Evolutionary conservation across 2,113 vertebrate genomes (phyloP), one percentile per base, ranked within the genome.

Genomic region (Sigmodon hispidus): DNA sequence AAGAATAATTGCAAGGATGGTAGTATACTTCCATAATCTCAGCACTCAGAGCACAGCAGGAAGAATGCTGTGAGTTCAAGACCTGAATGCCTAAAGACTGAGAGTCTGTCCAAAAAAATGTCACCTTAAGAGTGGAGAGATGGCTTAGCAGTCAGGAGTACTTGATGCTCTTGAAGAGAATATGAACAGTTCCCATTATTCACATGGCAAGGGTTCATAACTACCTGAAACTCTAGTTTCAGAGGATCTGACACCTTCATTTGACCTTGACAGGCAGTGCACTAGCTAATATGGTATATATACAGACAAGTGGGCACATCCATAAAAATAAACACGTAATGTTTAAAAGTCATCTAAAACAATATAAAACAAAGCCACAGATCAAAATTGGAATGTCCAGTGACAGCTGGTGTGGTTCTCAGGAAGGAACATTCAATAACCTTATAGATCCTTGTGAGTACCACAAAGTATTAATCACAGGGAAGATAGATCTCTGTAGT

Each of bases 311-410:
- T 43, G 29, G 16, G 3, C 61, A 36, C 22, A 43, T 65, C 36
- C 61, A 86, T 45, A 85, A 65, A 85, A n/a, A 67, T 45, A 69
- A 69, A 50, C 13, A 6, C 11, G 22, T 31, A 36, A 22, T 65
- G 61, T 67, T 85, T 36, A 22, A 65, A 65, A 85, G 61, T 15
- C 10, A 5, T 45, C 5, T 34, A 65, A 67, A 85, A 36, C 29
- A 65, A 65, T 43, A 87, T 3, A n/a, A 55, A 70, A 40, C 67
- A 72, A 43, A n/a, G 55, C 86, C 94, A 93, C 79, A 45, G 45
- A 75, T 36, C 50, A 84, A 92, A 92, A 85, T 40, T 34, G n/a
- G 36, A 94, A 94, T 94, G 36, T 81, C 59, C 59, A 80, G 43
- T 67, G 59, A 86, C 2, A 73, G 72, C 57, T 93, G 72, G 43